A percentile compares a stretch with the other conserved stretches of the same genome.
Evolutionary conservation across 1,140 invertebrate species (phyloP).

Genomic region (Calosoma granatense): DNA sequence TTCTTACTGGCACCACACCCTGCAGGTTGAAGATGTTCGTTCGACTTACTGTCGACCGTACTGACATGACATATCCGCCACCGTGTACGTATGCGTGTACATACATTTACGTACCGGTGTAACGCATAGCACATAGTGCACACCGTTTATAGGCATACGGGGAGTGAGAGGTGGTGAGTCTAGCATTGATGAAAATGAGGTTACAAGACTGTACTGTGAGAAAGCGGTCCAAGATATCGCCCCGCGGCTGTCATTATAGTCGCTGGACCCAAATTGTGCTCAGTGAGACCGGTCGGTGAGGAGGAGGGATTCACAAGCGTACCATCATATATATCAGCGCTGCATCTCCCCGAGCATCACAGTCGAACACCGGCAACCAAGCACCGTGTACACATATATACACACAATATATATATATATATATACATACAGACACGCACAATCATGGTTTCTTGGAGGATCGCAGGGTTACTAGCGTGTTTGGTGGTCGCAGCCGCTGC

Average conservation of each 20-base stretch:
- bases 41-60: no score
- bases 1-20: not conserved
- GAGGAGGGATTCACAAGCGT: conserved; percentile 26
- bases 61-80: no score
- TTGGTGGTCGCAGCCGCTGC: conserved; percentile 42
- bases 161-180: conserved; percentile 17
- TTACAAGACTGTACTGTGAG: conserved; percentile 29
- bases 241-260: conserved; percentile 32
- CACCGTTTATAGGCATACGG: not conserved
- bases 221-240: conserved; percentile 34
- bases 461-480: conserved; percentile 36
- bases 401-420: conserved; percentile 2
- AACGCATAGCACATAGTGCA: conserved; percentile 3
- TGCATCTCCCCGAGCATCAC: conserved; percentile 28
- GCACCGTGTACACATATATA: conserved; percentile 18
- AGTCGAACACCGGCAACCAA: conserved; percentile 18
- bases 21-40: not conserved
- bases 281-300: conserved; percentile 17
- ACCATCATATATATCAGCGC: conserved; percentile 30
- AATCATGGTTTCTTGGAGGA: conserved; percentile 19
- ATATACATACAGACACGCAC: not conserved
- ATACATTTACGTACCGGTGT: not conserved
- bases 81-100: no score
- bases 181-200: conserved; percentile 31
- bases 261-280: conserved; percentile 34